Conservation (phyloP, 2,888 invertebrate species). For the Alitta virens region DNA sequence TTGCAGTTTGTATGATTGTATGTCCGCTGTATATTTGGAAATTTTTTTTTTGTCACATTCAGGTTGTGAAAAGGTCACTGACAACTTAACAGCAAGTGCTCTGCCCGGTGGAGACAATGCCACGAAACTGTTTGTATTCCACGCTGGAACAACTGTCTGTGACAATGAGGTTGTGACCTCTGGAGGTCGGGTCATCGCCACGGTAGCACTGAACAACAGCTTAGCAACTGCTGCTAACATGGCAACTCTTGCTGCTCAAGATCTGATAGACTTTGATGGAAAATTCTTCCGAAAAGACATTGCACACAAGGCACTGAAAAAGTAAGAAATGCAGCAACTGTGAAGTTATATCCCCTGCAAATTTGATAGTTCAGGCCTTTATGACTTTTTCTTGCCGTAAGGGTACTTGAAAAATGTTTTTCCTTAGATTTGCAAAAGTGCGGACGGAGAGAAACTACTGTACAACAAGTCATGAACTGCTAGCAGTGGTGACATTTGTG, state of each 20-base stretch:
- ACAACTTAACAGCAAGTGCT: too few relatives aligned
- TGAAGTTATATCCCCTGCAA: too few relatives aligned
- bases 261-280: slow-evolving; percentile 77
- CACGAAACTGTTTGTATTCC: slow-evolving; percentile 65
- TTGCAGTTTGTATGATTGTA: neutral
- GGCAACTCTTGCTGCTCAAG: slow-evolving; percentile 70
- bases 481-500: too few relatives aligned
- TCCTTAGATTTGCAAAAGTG: too few relatives aligned
- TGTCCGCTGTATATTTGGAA: neutral
- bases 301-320: slow-evolving; percentile 74
- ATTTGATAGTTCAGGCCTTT: too few relatives aligned
- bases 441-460: too few relatives aligned
- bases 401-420: too few relatives aligned
- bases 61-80: too few relatives aligned
- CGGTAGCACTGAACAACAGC: slow-evolving; percentile 70
- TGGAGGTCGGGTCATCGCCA: slow-evolving; percentile 80
- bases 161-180: slow-evolving; percentile 71
- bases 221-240: slow-evolving; percentile 72
- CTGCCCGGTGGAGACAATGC: too few relatives aligned
- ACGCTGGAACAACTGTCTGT: slow-evolving; percentile 74
- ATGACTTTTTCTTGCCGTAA: too few relatives aligned
- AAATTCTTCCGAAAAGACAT: slow-evolving; percentile 87
- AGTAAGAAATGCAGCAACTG: slow-evolving; percentile 11
- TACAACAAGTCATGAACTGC: too few relatives aligned
- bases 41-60: too few relatives aligned